Evolutionary conservation across 2,797 vertebrate species (phyloP), one percentile per base, ranked within the genome.

Genomic region (Neomorphus geoffroyi): DNA sequence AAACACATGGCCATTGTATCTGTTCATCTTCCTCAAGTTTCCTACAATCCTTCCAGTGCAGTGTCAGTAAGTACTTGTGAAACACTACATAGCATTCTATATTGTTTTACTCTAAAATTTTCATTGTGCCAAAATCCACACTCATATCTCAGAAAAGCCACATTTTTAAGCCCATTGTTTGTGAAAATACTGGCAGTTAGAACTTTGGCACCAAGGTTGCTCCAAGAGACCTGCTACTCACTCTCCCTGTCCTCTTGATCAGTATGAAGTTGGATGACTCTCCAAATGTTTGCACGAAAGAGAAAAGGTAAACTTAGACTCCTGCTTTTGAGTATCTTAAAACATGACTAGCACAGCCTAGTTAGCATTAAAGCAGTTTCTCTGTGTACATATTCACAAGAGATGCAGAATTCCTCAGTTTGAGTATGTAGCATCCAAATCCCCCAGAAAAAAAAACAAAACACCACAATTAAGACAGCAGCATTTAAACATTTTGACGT

Each of bases 341-440:
- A 69, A n/a, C 0, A 39, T 5, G 0, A 4, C 23, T 54, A n/a
- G 10, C 13, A 73, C 5, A 41, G 13, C 3, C 32, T 27, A 33
- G 13, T 32, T 56, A 56, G 18, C 33, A 57, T 72, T 77, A 72
- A 81, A 75, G 17, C 15, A 32, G 3, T 39, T 89, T 54, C 18
- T 66, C 15, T 30, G 4, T 8, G 4, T 10, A 54, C 6, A 32
- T 15, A 54, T 19, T 71, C 35, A 51, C 7, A 19, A 21, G 50
- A 37, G 13, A 35, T 5, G 4, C 11, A 48, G 12, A 65, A 80
- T 61, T 80, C 23, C 33, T 13, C 6, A 3, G 16, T 32, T 58
- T 75, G 24, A 46, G 4, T 11, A 66, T 9, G 11, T 4, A 66
- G 35, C 57, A 80, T 43, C 27, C 9, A 11, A 74, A 30, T 7